Base-by-base conservation (phyloP, 2,888 invertebrate species). In the Drosophila maculinotata region DNA sequence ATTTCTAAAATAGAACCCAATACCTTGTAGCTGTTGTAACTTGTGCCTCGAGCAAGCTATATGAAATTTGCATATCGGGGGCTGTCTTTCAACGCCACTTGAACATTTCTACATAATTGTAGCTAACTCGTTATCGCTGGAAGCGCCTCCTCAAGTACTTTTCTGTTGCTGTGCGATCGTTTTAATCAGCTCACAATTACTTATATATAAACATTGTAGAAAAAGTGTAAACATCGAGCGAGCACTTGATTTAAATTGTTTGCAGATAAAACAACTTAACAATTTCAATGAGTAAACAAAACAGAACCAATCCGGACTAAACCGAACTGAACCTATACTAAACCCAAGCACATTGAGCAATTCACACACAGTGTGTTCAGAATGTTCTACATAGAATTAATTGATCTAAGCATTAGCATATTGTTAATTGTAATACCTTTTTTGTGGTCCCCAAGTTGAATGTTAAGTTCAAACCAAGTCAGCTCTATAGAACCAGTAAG, bases 391-490 rank as follows among this genome's bases (percentile, higher is more conserved):
- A 58, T 59, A 28, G 31, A 23, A 31, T 28, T 36, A 44, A 56
- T 48, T 35, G 31, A 10, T 12, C 6, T 7, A 7, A 36, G 10
- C 6, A 69, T 71, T 56, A 14, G 39, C 67, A 67, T 67, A 48
- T 67, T 48, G 42, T 31, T 41, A 58, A 48, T 59, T 67, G 36
- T 42, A 20, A 23, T 25, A 49, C 39, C 28, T 4, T 51, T 64
- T 49, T 14, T 53, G 48, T 20, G 39, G 14, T 14, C 49, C 26
- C 39, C 48, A 65, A 56, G 54, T 39, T 62, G 67, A 77, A 72
- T 72, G 66, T 76, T 68, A 70, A 86, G 86, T 79, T 83, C 80
- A 83, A 51, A 52, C 20, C 30, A 62, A 81, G 39, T 69, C 69
- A 75, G 35, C 48, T 47, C 25, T 47, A 42, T 64, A 67, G 67